Evolutionary conservation across 2,888 invertebrate species (phyloP), one percentile per base, ranked within the genome.

Genomic region (Stomorhina lunata): DNA sequence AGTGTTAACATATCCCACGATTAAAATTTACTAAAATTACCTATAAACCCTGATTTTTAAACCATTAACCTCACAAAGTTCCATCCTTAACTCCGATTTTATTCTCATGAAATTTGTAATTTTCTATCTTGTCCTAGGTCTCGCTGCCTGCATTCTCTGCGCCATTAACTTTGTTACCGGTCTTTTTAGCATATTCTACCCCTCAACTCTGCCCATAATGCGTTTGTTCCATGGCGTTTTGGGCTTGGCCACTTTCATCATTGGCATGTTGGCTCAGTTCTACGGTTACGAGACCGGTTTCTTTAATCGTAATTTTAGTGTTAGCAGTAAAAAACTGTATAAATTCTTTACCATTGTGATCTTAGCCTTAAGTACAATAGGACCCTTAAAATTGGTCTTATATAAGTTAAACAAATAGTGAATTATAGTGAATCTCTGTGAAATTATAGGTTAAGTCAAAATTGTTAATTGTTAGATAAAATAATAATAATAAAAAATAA

Each of bases 211-310:
- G 15, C 34, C 32, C 0, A 1, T 20, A 10, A 53, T 75, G 10
- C 55, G 69, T 40, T 22, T 79, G 9, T 22, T 75, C 3, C 90
- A 90, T 77, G 87, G 87, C 3, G 84, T 86, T 50, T 84, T 87
- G 6, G 87, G 87, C 3, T 78, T 90, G 9, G 20, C 84, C 66
- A 86, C 87, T 9, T 90, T 90, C 76, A 61, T 86, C 4, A 65
- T 86, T 5, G 86, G 88, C 50, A 88, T 89, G 87, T 77, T 87
- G 7, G 85, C 87, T 0, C 88, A 90, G 76, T 87, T 87, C 76
- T 87, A 85, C 37, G 87, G 90, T 59, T 90, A 89, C 73, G 86
- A 89, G 32, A 89, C 90, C 10, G 90, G 90, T 7, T 90, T 90
- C 66, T 88, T 89, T 2, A 71, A 81, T 2, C 87, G 90, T n/a